A percentile compares a stretch with the other conserved stretches of the same genome.
Evolutionary conservation across 2,888 invertebrate genomes (phyloP).

Genomic region (Ophion ventricosus): DNA sequence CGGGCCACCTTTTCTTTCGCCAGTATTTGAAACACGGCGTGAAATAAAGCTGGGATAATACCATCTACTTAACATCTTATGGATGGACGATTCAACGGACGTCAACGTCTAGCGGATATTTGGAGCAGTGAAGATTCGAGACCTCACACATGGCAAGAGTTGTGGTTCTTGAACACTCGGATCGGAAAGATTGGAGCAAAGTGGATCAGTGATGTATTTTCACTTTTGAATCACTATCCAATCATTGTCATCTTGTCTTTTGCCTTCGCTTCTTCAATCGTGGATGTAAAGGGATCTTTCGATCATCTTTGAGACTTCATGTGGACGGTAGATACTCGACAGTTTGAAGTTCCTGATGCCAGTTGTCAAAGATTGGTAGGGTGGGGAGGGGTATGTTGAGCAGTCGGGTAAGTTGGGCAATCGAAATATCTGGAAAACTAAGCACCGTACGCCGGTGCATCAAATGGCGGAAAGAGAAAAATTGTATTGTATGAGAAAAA

Average conservation of each 20-base stretch:
- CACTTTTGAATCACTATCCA: neutral
- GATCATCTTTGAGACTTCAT: no score
- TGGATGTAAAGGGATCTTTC: no score
- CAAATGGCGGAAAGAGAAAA: no score
- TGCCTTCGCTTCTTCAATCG: no score
- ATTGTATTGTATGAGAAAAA: no score
- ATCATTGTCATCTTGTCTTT: neutral
- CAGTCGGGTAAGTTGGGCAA: no score
- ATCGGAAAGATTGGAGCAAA: neutral
- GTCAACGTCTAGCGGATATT: conserved; percentile 41
- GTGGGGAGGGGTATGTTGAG: no score
- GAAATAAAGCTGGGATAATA: conserved; percentile 63
- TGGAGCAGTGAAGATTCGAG: conserved; percentile 16
- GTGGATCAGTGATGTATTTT: conserved; percentile 9
- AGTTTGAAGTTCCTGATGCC: no score
- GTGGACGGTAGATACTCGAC: no score
- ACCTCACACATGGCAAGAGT: conserved; percentile 47
- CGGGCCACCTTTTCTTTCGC: conserved; percentile 34
- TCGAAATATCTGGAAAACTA: no score
- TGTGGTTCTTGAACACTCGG: conserved; percentile 10
- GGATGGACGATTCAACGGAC: conserved; percentile 40
- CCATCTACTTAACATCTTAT: conserved; percentile 50
- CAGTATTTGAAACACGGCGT: conserved; percentile 35
- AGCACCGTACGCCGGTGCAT: no score
- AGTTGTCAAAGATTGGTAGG: no score